Evolutionary conservation across 1,140 invertebrate genomes (phyloP), one percentile per base, ranked within the genome.

Genomic region (Conus ventricosus): DNA sequence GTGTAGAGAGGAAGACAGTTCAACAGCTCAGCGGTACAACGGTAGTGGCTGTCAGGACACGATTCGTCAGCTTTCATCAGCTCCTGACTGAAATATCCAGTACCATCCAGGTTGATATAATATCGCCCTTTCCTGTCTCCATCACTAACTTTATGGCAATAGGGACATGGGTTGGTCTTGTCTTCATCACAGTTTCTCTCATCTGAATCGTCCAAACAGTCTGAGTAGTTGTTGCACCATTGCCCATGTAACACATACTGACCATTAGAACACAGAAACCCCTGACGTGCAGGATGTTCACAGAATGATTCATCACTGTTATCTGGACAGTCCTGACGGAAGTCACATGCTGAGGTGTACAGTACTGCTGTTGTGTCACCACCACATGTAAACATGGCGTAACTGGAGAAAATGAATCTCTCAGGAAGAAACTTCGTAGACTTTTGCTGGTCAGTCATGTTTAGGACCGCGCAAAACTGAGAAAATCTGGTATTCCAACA

Each of bases 131-230:
- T 20, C 10, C 4, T 63, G 60, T 63, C 60, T 20, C 60, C 60
- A 63, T 63, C 60, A 63, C 60, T 63, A 4, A 11, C 17, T 63
- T 63, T 20, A 11, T 13, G 10, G 60, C 60, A 63, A 63, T 63
- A 63, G 17, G 60, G 60, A 63, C 60, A 63, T 20, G 60, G 60
- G 17, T 13, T 63, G 60, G 10, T 63, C 53, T 10, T 27, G 54
- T n/a, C 20, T 60, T 15, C 5, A n/a, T 23, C 13, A 25, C 55
- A 60, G 54, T 55, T 60, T 5, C 23, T 23, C n/a, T 84, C 83
- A n/a, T 84, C 83, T n/a, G 83, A 60, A 57, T 55, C 54, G 25
- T 84, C 83, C 54, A 57, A 8, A 63, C 83, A 84, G 83, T 84
- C 57, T n/a, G 54, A 13, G 54, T 7, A 20, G 6, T 54, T 15